These are phyloP conservation scores for Watsonalla binaria DNA, from an alignment of 2,888 invertebrate species.

Conservation along the genomic window DNA sequence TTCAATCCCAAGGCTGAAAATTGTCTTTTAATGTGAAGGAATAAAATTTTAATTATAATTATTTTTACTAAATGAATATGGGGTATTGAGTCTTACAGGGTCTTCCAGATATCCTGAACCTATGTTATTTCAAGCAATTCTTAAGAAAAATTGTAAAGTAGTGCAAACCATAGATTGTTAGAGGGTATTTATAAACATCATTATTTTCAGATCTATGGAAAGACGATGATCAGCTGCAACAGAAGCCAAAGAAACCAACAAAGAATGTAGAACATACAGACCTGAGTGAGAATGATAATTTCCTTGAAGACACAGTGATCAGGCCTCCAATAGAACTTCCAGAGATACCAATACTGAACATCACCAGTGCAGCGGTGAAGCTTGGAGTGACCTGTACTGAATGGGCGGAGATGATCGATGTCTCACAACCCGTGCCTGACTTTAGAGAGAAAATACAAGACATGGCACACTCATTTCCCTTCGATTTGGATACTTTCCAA, in stretches of 20 bases:
- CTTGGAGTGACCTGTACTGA: conserved; percentile 79
- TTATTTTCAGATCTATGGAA: conserved; percentile 60
- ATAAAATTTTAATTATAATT: too few species aligned
- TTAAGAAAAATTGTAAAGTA: too few species aligned
- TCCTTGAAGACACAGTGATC: conserved; percentile 59
- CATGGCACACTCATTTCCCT: conserved; percentile 91
- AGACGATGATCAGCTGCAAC: conserved; percentile 49
- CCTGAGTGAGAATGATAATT: conserved; percentile 51
- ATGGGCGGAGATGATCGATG: conserved; percentile 94
- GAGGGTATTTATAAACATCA: neutral
- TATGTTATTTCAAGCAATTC: too few species aligned
- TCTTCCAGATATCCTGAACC: too few species aligned
- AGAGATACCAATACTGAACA: conserved; percentile 82
- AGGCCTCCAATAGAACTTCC: conserved; percentile 59
- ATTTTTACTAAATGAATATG: too few species aligned
- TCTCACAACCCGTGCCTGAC: conserved; percentile 87
- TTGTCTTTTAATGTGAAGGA: too few species aligned
- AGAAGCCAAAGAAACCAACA: conserved; percentile 28
- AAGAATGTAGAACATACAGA: conserved; percentile 31
- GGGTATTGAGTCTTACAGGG: too few species aligned
- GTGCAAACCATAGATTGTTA: neutral
- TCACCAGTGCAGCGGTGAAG: conserved; percentile 74
- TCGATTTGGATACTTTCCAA: conserved; percentile 97
- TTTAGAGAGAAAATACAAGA: conserved; percentile 89
- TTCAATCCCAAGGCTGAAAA: too few species aligned